Evolutionary conservation across 64 coral and sea anemone species (phyloP).

Genomic region (Porites lutea): DNA sequence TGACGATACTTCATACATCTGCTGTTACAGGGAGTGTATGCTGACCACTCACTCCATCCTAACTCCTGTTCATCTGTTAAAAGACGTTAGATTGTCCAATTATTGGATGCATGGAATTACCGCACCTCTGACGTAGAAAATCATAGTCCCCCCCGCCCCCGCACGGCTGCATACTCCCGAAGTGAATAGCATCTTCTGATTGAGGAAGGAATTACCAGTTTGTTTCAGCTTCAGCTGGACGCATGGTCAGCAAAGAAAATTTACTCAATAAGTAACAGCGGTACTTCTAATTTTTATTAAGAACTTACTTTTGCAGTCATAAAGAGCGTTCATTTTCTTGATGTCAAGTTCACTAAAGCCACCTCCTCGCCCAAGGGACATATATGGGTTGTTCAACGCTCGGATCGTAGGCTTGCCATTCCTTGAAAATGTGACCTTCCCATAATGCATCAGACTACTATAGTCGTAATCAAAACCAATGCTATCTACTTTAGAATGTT

Average conservation of each 20-base stretch:
- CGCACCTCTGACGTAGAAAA: no score
- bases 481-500: slow-evolving; percentile 80
- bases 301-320: slow-evolving; percentile 84
- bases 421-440: slow-evolving; percentile 84
- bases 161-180: no score
- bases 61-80: slow-evolving; percentile 13
- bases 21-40: slow-evolving; percentile 85
- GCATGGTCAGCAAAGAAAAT: no score
- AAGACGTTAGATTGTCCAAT: not conserved
- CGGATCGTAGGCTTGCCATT: slow-evolving; percentile 75
- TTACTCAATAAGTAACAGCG: no score
- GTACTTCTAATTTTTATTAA: no score
- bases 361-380: slow-evolving; percentile 66
- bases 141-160: no score
- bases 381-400: slow-evolving; percentile 67
- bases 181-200: no score
- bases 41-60: slow-evolving; percentile 87
- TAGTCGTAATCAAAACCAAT: slow-evolving; percentile 90
- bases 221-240: no score
- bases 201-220: no score
- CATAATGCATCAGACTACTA: slow-evolving; percentile 91
- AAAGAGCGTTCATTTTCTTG: slow-evolving; percentile 85
- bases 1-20: slow-evolving; percentile 89
- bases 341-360: slow-evolving; percentile 90
- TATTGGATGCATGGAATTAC: not conserved